phyloP scores from a whole-genome alignment of 2,797 vertebrate genomes.

The Bufotes viridis region DNA sequence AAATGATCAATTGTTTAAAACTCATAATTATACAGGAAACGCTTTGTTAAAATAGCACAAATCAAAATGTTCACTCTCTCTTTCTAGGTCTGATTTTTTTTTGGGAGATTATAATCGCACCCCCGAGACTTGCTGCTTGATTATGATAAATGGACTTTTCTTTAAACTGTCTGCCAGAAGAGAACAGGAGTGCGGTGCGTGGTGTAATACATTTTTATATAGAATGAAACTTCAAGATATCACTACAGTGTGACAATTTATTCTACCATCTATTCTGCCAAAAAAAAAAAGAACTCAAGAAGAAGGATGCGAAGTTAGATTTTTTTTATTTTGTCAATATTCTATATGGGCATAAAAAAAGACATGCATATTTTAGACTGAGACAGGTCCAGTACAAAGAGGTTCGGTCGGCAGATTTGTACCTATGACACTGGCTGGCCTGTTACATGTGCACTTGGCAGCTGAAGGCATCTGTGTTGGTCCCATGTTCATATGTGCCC shows the following conservation, averaged over 20 bases:
- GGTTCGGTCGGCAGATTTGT: no score
- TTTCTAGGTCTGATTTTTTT: slow-evolving; percentile 1
- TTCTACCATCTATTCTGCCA: background rate
- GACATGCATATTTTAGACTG: background rate
- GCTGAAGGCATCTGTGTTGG: no score
- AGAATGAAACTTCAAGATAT: background rate
- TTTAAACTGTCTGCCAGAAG: slow-evolving; percentile 27
- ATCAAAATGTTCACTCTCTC: slow-evolving; percentile 15
- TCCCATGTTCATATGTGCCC: no score
- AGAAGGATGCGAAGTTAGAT: background rate
- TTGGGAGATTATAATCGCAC: slow-evolving; percentile 27
- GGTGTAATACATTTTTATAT: slow-evolving; percentile 22
- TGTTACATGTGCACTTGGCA: no score
- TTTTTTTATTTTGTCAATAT: background rate
- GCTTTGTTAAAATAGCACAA: slow-evolving; percentile 30
- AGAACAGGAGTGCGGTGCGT: slow-evolving; percentile 28
- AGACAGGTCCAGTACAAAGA: no score
- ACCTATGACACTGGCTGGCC: no score
- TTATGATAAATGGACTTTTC: slow-evolving; percentile 30
- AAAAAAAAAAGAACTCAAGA: background rate
- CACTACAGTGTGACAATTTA: background rate
- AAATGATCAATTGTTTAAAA: background rate
- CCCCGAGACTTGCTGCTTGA: slow-evolving; percentile 15
- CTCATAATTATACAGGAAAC: slow-evolving; percentile 18
- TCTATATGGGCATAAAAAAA: background rate